A percentile compares a stretch with the other conserved stretches of the same genome.
Conservation (phyloP, 2,797 vertebrate species). For the Alauda arvensis region DNA sequence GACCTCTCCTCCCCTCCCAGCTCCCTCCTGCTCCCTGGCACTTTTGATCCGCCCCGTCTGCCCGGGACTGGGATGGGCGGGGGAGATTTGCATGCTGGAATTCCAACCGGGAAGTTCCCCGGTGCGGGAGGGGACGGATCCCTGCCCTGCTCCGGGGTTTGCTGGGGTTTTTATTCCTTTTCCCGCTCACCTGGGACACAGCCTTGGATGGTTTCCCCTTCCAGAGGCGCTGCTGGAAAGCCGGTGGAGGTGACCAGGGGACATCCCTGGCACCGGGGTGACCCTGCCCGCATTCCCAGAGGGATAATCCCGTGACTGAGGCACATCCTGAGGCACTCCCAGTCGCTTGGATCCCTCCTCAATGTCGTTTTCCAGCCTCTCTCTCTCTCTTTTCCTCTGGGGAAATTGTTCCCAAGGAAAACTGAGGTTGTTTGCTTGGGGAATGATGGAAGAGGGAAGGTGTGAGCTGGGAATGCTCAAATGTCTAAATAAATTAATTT, state of each 20-base stretch:
- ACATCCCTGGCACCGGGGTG: fast-evolving
- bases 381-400: not conserved
- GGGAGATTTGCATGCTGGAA: not conserved
- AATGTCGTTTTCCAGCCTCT: not conserved
- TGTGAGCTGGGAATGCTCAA: not conserved
- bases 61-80: not conserved
- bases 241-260: not conserved
- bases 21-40: not conserved
- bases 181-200: not conserved
- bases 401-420: not conserved
- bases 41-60: not conserved
- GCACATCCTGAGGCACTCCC: not conserved
- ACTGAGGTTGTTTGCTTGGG: not conserved
- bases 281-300: not conserved
- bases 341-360: not conserved
- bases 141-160: not conserved
- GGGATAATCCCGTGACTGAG: not conserved
- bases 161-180: fast-evolving
- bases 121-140: fast-evolving
- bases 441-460: not conserved
- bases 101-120: not conserved
- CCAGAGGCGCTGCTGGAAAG: not conserved
- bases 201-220: fast-evolving
- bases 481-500: too few species aligned
- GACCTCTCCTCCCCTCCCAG: not conserved